Evolutionary conservation across 2,113 vertebrate genomes (phyloP), one percentile per base, ranked within the genome.

Genomic region (Colistium nudipinnis): DNA sequence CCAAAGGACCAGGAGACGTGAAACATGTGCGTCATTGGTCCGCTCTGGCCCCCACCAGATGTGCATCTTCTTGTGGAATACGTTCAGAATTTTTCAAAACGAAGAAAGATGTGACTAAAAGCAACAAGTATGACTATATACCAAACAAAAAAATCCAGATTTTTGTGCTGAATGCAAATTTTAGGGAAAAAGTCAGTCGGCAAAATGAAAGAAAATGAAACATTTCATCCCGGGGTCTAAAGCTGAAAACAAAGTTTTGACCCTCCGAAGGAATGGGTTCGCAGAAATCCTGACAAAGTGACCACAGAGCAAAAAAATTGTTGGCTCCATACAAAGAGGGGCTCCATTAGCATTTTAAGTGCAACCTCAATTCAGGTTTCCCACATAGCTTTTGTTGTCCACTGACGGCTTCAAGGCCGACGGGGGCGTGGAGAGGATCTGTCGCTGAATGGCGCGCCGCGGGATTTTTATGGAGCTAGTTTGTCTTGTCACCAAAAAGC

Each of bases 271-370:
- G 62, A 87, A 62, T 72, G 25, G 9, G 43, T 76, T 63, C 62
- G 47, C 44, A 30, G 6, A 68, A 52, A 19, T 24, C 38, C 12
- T 14, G 33, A 48, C 38, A 62, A 27, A 22, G 64, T 19, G 69
- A 33, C 53, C 22, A 35, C 51, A 12, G 7, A 69, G 62, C 74
- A 78, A 63, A 82, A 76, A 87, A 82, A 76, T 36, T 35, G 20
- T 41, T 31, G 62, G 59, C 22, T 16, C n/a, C n/a, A 13, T 52
- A 68, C 65, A 72, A 43, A 68, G 41, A 47, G 65, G 59, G 76
- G 84, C 83, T 74, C 77, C 62, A 92, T 91, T 88, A 84, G 81
- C 86, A 82, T 81, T 87, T 92, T 90, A 85, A 86, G 80, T 83
- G 75, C 67, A 80, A 78, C 77, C 62, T 72, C 65, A 85, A 70